Evolutionary conservation across 2,888 invertebrate genomes (phyloP), one percentile per base, ranked within the genome.

Genomic region (Ypsolopha sequella): DNA sequence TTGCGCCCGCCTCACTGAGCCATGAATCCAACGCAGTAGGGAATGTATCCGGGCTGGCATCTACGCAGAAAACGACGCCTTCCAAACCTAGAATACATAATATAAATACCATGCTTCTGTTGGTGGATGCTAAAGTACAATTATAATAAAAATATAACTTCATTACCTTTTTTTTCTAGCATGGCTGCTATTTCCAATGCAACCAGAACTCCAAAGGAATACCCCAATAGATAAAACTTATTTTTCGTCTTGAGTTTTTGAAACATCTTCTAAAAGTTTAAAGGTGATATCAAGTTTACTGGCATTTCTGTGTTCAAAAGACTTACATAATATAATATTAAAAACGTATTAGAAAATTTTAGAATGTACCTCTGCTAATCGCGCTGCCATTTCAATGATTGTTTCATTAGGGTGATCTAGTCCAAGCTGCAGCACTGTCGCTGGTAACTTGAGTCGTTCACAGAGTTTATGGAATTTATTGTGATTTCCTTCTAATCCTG

Each of bases 171-270:
- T 6, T 41, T 41, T 51, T 58, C 58, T 34, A 58, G 45, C 13
- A 55, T 54, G 2, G 36, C 14, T 8, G 55, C 57, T 52, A 58
- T 56, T 36, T 57, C 55, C 24, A 58, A 45, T 8, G 54, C 57
- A 1, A 55, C 50, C 7, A 55, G 11, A 1, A 53, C 51, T 6
- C 58, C 56, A 36, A 52, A 49, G 36, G 56, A 56, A 35, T 57
- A 58, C 1, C 58, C 58, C 44, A 58, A 38, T 14, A 58, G 34
- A 39, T 54, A 55, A 36, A 58, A 58, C 3, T 41, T 51, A 14
- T 53, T 39, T 7, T 48, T 51, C 2, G 38, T 38, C 35, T 41
- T 44, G 11, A 56, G 11, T 47, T 49, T 53, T 13, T 56, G 43
- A 13, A 51, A 11, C 41, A 56, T 47, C 6, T 52, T 39, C 54